These are phyloP conservation scores for Nothoprocta perdicaria DNA, from an alignment of 2,113 vertebrate genomes.

Conservation along the genomic window DNA sequence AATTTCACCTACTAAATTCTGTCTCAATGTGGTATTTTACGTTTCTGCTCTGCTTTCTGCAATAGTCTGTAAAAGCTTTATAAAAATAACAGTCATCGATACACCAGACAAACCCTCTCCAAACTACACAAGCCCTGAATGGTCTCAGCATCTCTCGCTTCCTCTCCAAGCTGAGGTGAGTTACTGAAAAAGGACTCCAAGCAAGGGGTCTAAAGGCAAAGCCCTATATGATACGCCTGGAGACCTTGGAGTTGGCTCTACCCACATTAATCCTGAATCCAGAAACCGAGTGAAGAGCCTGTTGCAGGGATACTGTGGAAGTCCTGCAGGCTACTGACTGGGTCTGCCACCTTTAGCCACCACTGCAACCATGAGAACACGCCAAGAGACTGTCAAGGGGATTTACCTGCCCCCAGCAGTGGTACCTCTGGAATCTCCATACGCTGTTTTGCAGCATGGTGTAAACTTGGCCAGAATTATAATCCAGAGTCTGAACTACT, in stretches of 20 bases:
- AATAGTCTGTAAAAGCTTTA: neutral
- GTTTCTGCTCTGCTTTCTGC: neutral
- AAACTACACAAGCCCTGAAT: neutral
- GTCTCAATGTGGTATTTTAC: neutral
- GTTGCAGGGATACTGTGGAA: neutral
- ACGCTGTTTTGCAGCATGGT: neutral
- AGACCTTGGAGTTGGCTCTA: neutral
- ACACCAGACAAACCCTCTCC: neutral
- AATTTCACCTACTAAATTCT: neutral
- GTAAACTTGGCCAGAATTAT: neutral
- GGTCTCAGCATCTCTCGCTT: neutral
- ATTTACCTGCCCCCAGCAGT: no score
- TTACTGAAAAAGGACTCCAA: fast-evolving
- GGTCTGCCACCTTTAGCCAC: neutral
- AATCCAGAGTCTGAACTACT: neutral
- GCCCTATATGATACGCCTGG: neutral
- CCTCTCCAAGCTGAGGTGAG: neutral
- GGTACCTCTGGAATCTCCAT: neutral
- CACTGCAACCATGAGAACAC: neutral
- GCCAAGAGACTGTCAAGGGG: neutral
- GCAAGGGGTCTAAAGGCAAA: neutral
- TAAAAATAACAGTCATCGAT: neutral
- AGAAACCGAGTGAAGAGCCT: neutral
- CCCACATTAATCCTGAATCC: neutral
- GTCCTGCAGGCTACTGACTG: neutral